Percentiles rank a stretch among this genome's conserved stretches.
Evolutionary conservation across 2,888 invertebrate genomes (phyloP).

Genomic region (Machimus atricapillus): DNA sequence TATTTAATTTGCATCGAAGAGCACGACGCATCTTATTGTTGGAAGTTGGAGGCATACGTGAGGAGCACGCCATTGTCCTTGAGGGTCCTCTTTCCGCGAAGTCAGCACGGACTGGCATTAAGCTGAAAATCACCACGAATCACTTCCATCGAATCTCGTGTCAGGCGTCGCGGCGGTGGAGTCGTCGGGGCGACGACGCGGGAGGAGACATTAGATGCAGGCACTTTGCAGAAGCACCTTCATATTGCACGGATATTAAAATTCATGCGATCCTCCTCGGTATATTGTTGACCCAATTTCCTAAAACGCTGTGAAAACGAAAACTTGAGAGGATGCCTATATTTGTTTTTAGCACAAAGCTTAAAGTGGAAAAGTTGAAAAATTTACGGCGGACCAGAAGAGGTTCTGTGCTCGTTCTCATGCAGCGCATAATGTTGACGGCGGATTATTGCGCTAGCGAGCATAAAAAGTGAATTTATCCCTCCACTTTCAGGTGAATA

Average conservation of each 20-base stretch:
- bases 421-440: neutral
- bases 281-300: conserved; percentile 22
- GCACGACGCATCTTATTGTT: neutral
- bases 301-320: conserved; percentile 20
- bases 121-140: neutral
- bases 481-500: neutral
- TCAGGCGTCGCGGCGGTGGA: neutral
- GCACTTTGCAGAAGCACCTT: neutral
- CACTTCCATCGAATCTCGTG: neutral
- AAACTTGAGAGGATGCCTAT: neutral
- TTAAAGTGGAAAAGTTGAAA: neutral
- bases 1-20: neutral
- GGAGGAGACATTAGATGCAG: neutral
- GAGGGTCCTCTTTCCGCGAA: neutral
- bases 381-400: neutral
- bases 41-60: neutral
- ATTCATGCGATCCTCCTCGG: neutral
- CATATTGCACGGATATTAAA: conserved; percentile 16
- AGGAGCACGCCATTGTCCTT: neutral
- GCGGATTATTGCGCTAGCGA: neutral
- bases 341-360: neutral
- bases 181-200: neutral
- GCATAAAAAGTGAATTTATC: neutral
- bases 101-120: neutral
- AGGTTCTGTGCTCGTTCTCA: neutral